Conservation (phyloP, 53 echinoderm and acorn worm species). For the Apostichopus leukothele region DNA sequence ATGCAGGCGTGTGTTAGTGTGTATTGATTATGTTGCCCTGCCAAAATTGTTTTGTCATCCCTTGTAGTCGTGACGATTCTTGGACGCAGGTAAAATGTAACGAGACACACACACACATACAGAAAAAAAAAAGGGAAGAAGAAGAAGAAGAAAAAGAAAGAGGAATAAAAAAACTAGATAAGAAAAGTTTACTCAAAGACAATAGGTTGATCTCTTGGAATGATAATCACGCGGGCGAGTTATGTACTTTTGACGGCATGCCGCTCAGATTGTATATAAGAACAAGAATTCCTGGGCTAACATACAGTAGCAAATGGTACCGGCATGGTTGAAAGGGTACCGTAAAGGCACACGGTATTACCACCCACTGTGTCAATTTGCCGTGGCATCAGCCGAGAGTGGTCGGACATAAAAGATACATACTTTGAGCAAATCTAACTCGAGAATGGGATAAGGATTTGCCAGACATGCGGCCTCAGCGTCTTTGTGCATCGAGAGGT, state of each 20-base stretch:
- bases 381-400: constrained; percentile 18
- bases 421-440: constrained; percentile 20
- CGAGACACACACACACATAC: not conserved
- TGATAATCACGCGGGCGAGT: constrained; percentile 15
- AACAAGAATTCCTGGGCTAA: constrained; percentile 21
- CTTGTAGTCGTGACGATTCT: constrained; percentile 3
- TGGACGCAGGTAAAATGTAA: not conserved
- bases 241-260: constrained; percentile 22
- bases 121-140: no score
- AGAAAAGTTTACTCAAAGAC: constrained; percentile 25
- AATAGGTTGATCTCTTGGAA: constrained; percentile 8
- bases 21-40: not conserved
- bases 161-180: not conserved
- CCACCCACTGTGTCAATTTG: constrained; percentile 44
- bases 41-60: not conserved
- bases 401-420: constrained; percentile 23
- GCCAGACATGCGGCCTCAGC: constrained; percentile 9
- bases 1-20: not conserved
- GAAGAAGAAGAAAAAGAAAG: not conserved
- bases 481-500: constrained; percentile 37
- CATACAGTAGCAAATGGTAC: constrained; percentile 35
- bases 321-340: constrained; percentile 33
- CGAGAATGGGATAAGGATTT: constrained; percentile 34
- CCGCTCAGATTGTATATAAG: constrained; percentile 8
- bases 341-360: constrained; percentile 4